Percentiles rank a stretch among this genome's conserved stretches.
Conservation (phyloP, 2,888 invertebrate species). For the Lasiommata megera region DNA sequence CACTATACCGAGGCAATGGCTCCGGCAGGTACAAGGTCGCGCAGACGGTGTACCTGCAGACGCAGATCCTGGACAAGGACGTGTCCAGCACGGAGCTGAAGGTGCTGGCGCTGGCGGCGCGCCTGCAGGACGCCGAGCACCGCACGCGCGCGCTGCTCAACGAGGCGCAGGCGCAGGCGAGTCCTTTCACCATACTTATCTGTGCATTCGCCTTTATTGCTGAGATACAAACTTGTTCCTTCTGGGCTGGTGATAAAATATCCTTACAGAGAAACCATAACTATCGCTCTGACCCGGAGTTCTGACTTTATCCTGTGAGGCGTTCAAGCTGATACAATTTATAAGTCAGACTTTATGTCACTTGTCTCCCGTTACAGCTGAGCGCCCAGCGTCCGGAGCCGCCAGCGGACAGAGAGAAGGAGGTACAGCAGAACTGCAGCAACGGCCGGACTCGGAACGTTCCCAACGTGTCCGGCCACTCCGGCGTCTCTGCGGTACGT, state of each 20-base stretch:
- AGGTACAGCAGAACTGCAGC: constrained; percentile 77
- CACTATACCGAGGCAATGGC: too few relatives aligned
- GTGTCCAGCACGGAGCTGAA: constrained; percentile 69
- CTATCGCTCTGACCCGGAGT: too few relatives aligned
- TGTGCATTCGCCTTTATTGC: too few relatives aligned
- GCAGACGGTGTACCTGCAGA: constrained; percentile 91
- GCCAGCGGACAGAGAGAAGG: constrained; percentile 16
- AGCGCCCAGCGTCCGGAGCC: constrained; percentile 27
- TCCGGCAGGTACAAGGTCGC: constrained; percentile 87
- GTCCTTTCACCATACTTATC: too few relatives aligned
- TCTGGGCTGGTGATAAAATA: too few relatives aligned
- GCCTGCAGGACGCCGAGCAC: constrained; percentile 65
- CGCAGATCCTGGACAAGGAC: constrained; percentile 90
- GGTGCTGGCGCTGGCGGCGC: constrained; percentile 64
- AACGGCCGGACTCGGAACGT: constrained; percentile 31
- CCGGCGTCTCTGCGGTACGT: constrained; percentile 4
- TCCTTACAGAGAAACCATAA: too few relatives aligned
- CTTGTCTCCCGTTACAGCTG: constrained; percentile 18
- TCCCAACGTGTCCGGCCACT: constrained; percentile 3
- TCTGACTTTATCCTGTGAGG: too few relatives aligned
- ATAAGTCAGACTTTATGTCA: not conserved
- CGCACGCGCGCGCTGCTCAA: constrained; percentile 8
- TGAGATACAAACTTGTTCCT: too few relatives aligned
- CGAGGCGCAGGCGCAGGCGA: constrained; percentile 2
- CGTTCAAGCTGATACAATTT: too few relatives aligned